Conservation (phyloP, 2,888 invertebrate species). For the Ophion ventricosus region DNA sequence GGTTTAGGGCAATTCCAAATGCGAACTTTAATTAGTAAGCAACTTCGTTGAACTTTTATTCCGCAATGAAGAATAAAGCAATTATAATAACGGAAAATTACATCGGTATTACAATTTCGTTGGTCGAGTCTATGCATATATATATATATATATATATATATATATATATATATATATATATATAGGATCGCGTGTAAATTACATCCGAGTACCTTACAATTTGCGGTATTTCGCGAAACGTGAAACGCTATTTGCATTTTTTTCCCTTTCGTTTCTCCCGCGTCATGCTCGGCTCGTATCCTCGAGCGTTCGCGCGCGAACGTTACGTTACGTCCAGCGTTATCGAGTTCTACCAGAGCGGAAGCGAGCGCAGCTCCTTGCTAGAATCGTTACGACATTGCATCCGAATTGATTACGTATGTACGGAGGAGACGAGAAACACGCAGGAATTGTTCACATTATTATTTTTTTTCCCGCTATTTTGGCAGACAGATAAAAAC, state of each 20-base stretch:
- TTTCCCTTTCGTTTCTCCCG: background rate
- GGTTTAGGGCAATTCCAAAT: constrained; percentile 6
- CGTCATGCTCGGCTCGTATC: constrained; percentile 12
- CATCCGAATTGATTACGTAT: background rate
- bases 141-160: too few relatives aligned
- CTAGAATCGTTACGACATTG: constrained; percentile 1
- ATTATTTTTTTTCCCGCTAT: too few relatives aligned
- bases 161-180: too few relatives aligned
- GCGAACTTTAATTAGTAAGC: constrained; percentile 65
- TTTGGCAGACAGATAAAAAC: too few relatives aligned
- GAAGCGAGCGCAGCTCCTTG: constrained; percentile 12
- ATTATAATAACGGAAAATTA: constrained; percentile 47
- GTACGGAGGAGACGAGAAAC: background rate
- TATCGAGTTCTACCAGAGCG: background rate
- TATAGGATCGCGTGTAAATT: constrained; percentile 31
- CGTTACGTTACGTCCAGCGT: constrained; percentile 11
- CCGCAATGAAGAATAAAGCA: constrained; percentile 62
- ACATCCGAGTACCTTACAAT: constrained; percentile 20
- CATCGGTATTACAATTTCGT: constrained; percentile 64
- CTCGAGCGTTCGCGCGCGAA: background rate
- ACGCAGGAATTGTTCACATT: background rate
- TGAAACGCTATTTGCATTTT: constrained; percentile 1
- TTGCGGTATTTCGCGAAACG: background rate
- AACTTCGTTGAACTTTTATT: constrained; percentile 74
- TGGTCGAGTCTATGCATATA: constrained; percentile 13